Evolutionary conservation across 2,888 invertebrate species (phyloP), one percentile per base, ranked within the genome.

Genomic region (Callimorpha dominula): DNA sequence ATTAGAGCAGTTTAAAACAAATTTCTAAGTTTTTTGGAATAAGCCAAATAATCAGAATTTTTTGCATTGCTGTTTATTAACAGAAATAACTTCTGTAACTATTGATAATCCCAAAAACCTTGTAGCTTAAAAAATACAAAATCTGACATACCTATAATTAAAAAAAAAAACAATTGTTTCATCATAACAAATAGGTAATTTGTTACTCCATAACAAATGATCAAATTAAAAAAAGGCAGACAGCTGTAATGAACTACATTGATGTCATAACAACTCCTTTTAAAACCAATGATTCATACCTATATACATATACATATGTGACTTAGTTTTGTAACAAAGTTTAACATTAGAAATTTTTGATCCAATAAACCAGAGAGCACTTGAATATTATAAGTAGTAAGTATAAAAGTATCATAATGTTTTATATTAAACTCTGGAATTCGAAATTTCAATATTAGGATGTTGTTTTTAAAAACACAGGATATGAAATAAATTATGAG

Each of bases 251-350:
- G 60, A 62, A 49, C 66, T 46, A 31, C 31, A 70, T 68, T 71
- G 64, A 70, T 72, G 72, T 75, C 72, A 72, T 72, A 72, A 70
- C 70, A 72, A 49, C 70, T 65, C 14, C 70, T 71, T 70, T 64
- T 68, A 68, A n/a, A 70, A 43, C 8, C n/a, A 65, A 70, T 72
- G 72, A 74, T 52, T 74, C 74, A 74, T 74, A 57, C 62, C 57
- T 40, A 63, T 42, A 63, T 62, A 40, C 12, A 40, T 50, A 9
- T 8, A 63, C 17, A 12, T 63, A 49, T 46, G 14, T 49, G 42
- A 50, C 46, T 69, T 15, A 40, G 20, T 69, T 73, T 64, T 63
- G 50, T 65, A 43, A 42, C 49, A 57, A 40, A 42, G 43, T 50
- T 60, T 49, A 40, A 42, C 43, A 60, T 49, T 64, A 20, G 46